Percentiles rank a stretch among this genome's conserved stretches.
phyloP scores from a whole-genome alignment of 2,888 invertebrate species.

The Oxycera nigricornis region DNA sequence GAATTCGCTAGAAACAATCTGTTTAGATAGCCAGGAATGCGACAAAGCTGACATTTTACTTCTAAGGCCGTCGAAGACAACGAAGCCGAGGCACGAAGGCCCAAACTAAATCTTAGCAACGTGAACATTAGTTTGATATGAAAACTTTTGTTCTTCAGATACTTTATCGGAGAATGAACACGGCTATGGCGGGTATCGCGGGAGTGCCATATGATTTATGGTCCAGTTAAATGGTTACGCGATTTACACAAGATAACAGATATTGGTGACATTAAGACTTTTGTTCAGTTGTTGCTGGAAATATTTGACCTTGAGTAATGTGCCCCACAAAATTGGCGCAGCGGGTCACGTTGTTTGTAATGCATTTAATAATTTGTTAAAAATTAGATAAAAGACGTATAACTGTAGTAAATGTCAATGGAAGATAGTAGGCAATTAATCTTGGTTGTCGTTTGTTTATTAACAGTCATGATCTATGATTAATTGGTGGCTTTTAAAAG shows the following conservation, averaged over 20 bases:
- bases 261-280: conserved; percentile 24
- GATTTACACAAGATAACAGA: conserved; percentile 27
- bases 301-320: conserved; percentile 15
- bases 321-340: conserved; percentile 2
- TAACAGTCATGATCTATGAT: not conserved
- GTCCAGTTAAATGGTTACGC: conserved; percentile 36
- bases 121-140: conserved; percentile 2
- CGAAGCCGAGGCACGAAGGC: not conserved
- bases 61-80: not conserved
- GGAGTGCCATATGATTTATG: conserved; percentile 38
- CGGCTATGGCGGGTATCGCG: not conserved
- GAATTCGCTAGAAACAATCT: conserved; percentile 28
- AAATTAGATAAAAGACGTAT: not conserved
- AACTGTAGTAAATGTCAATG: conserved; percentile 10
- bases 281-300: not conserved
- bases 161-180: conserved; percentile 12
- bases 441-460: not conserved
- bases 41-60: conserved; percentile 24
- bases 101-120: not conserved
- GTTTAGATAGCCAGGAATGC: not conserved
- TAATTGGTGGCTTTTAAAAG: no score
- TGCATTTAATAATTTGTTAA: conserved; percentile 16
- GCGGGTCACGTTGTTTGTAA: not conserved
- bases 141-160: conserved; percentile 21
- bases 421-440: not conserved